phyloP scores from a whole-genome alignment of 2,113 vertebrate genomes.

The Amblyopsis rosae region DNA sequence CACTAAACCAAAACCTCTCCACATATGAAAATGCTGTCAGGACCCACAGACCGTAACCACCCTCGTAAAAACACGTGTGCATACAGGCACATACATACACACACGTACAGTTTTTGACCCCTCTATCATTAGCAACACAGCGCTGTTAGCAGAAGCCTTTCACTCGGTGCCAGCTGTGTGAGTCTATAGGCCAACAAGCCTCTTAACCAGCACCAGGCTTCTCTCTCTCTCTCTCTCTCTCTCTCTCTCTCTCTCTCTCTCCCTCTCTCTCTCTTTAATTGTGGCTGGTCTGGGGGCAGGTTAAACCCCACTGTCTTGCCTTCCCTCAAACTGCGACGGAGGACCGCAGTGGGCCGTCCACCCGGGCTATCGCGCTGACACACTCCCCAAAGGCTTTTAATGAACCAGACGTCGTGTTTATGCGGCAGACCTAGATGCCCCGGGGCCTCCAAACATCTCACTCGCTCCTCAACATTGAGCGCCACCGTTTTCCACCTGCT shows the following conservation, averaged over 20 bases:
- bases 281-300: constrained; percentile 46
- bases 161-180: constrained; percentile 13
- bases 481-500: not conserved
- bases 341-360: constrained; percentile 50
- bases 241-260: no score
- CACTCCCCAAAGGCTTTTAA: constrained; percentile 52
- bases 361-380: constrained; percentile 47
- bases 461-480: not conserved
- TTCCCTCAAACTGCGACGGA: constrained; percentile 46
- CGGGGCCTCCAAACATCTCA: constrained; percentile 1
- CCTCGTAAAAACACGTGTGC: constrained; percentile 39
- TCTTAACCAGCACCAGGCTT: constrained; percentile 26
- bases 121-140: constrained; percentile 40
- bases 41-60: constrained; percentile 47
- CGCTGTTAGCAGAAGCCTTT: constrained; percentile 11
- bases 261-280: constrained; percentile 30
- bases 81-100: constrained; percentile 1
- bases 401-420: constrained; percentile 39
- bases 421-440: not conserved
- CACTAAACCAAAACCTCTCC: constrained; percentile 32
- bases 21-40: constrained; percentile 44
- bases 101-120: not conserved
- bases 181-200: constrained; percentile 8
- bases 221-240: not conserved
- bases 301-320: constrained; percentile 43